Percentiles rank a stretch among this genome's conserved stretches.
Evolutionary conservation across 2,888 invertebrate genomes (phyloP).

Genomic region (Gymnocheta viridis): DNA sequence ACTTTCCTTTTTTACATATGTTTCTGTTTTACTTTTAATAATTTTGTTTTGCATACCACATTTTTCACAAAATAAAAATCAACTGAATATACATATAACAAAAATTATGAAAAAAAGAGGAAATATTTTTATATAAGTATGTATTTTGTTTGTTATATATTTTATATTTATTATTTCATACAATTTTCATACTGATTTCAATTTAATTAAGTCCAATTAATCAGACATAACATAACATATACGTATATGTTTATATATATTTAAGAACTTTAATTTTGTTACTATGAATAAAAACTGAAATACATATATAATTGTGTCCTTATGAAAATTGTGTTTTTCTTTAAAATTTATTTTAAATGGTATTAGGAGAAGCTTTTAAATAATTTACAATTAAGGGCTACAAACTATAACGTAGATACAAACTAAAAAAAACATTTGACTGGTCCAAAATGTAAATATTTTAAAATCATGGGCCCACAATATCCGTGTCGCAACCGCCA

Average conservation of each 20-base stretch:
- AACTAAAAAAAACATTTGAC: too few species aligned
- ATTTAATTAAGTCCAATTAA: slow-evolving; percentile 19
- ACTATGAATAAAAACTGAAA: slow-evolving; percentile 46
- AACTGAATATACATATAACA: slow-evolving; percentile 30
- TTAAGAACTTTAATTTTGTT: slow-evolving; percentile 44
- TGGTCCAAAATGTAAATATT: too few species aligned
- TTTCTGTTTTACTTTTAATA: slow-evolving; percentile 9
- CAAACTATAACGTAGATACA: too few species aligned
- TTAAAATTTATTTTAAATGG: too few species aligned
- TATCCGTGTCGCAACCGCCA: too few species aligned
- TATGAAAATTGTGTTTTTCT: slow-evolving; percentile 7
- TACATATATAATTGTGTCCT: slow-evolving; percentile 39
- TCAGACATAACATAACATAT: too few species aligned
- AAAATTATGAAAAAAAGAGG: slow-evolving; percentile 1
- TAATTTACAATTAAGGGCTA: too few species aligned
- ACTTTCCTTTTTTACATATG: slow-evolving; percentile 13
- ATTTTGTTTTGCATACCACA: slow-evolving; percentile 22
- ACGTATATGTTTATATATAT: too few species aligned
- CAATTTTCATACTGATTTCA: neutral
- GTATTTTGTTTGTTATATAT: slow-evolving; percentile 57
- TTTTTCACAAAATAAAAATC: neutral
- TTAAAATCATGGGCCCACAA: too few species aligned
- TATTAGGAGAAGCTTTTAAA: too few species aligned
- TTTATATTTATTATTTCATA: slow-evolving; percentile 43
- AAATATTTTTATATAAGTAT: slow-evolving; percentile 31